A percentile compares a stretch with the other conserved stretches of the same genome.
These are phyloP conservation scores for Dendrolimus houi DNA, from an alignment of 2,888 invertebrate species.

Conservation along the genomic window DNA sequence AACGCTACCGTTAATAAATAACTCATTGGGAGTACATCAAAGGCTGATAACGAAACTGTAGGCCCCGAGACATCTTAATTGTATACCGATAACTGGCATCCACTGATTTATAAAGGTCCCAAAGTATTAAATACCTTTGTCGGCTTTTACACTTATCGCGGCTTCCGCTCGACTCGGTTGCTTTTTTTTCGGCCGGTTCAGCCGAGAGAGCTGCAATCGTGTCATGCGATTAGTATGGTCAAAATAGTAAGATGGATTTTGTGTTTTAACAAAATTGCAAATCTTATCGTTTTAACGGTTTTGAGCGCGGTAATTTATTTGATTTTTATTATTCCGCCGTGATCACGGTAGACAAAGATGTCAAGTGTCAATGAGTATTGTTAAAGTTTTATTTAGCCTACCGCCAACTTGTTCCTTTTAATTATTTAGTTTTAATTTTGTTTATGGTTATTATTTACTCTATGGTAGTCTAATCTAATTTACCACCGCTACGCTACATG, in stretches of 20 bases:
- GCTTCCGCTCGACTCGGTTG: slow-evolving; percentile 38
- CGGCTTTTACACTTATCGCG: slow-evolving; percentile 58
- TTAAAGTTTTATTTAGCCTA: too few relatives aligned
- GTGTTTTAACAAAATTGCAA: too few relatives aligned
- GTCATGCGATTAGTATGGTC: not conserved
- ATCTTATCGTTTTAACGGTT: too few relatives aligned
- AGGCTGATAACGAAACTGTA: not conserved
- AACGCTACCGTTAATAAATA: not conserved
- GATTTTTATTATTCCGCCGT: too few relatives aligned
- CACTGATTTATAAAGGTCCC: slow-evolving; percentile 66
- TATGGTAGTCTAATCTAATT: too few relatives aligned
- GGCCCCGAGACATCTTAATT: not conserved
- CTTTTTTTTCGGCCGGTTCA: not conserved
- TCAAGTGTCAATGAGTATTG: too few relatives aligned
- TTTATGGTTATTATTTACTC: too few relatives aligned
- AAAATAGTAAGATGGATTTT: not conserved
- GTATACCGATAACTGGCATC: slow-evolving; percentile 39
- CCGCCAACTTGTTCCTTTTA: too few relatives aligned
- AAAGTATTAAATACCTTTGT: slow-evolving; percentile 64
- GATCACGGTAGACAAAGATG: too few relatives aligned
- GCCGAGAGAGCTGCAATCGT: not conserved
- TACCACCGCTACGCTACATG: too few relatives aligned
- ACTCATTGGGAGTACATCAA: not conserved
- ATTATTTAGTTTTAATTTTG: too few relatives aligned
- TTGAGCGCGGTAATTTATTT: too few relatives aligned